Base-by-base conservation (phyloP, 2,888 invertebrate species). In the Chrysodeixis includens region DNA sequence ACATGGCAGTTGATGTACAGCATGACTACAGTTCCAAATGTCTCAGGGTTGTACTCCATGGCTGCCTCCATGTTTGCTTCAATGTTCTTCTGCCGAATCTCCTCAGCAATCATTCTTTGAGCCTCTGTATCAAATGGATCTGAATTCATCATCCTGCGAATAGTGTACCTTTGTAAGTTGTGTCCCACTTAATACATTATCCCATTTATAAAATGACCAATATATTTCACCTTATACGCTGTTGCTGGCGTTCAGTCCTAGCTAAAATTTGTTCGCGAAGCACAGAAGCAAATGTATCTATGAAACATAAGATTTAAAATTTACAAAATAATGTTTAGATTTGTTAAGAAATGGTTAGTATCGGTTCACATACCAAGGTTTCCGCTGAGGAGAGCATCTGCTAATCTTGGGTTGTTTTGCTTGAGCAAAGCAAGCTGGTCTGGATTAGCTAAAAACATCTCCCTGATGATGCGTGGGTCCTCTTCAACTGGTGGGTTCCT, bases 51-150 rank as follows among this genome's bases (percentile, higher is more conserved):
- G 90, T 98, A 98, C 88, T 99, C 99, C 97, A 99, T 99, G 0
- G 99, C 99, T 0, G 99, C 98, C 88, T 99, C 99, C 99, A 99
- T 99, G 87, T 99, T 99, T 0, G 98, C 98, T 91, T 99, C 98
- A 73, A 99, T 99, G 91, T 99, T 99, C 89, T 99, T 98, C 86
- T 98, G 98, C 81, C 97, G 96, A 74, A 99, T 99, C 93, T 99
- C 99, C 88, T 99, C 99, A 4, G 99, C 99, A 79, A 99, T 99
- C 85, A 99, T 96, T 71, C 97, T 96, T 91, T 99, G 99, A 0
- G 99, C 98, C 90, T 99, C 99, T 0, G 98, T 97, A 92, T 99
- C 99, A 89, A 99, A 99, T 0, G 99, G 99, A 95, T 99, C 98
- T 0, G 99, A 98, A 83, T 97, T 97, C 95, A 99, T 96, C 97